A percentile compares a stretch with the other conserved stretches of the same genome.
Conservation (phyloP, 1,140 invertebrate species). For the Homarus americanus region DNA sequence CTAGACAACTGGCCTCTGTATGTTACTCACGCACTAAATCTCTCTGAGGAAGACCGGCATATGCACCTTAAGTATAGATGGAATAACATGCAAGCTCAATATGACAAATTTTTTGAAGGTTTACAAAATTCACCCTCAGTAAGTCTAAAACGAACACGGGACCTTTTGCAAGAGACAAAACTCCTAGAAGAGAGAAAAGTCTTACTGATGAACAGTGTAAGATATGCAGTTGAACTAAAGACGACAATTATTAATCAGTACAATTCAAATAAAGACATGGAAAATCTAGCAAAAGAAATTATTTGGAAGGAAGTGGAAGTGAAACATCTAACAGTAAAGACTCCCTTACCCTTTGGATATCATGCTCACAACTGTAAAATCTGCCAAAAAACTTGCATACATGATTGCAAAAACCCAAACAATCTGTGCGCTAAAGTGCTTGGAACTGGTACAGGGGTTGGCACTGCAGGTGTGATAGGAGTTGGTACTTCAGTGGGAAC, state of each 20-base stretch:
- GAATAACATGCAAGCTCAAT: conserved; percentile 41
- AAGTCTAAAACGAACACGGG: conserved; percentile 7
- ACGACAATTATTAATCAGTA: conserved; percentile 13
- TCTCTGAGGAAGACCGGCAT: background rate
- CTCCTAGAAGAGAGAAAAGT: conserved; percentile 28
- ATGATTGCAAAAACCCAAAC: conserved; percentile 1
- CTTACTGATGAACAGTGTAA: conserved; percentile 20
- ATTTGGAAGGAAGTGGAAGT: conserved; percentile 1
- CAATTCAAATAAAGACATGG: conserved; percentile 20
- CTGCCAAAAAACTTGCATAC: conserved; percentile 39
- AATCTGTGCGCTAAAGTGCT: background rate
- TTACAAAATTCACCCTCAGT: conserved; percentile 22
- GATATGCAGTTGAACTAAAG: background rate
- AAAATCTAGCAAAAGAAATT: conserved; percentile 27
- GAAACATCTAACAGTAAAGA: background rate
- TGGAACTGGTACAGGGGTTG: background rate
- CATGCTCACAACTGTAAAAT: conserved; percentile 56
- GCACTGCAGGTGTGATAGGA: conserved; percentile 22
- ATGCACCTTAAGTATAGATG: conserved; percentile 24
- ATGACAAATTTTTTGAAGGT: conserved; percentile 33
- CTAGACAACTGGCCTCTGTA: conserved; percentile 56
- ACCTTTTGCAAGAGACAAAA: conserved; percentile 29
- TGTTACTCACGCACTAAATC: background rate
- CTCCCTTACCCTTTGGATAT: conserved; percentile 4
- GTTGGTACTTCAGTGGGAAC: conserved; percentile 21